These are phyloP conservation scores for Paramuricea clavata DNA, from an alignment of 92 coral and sea anemone species.

Conservation along the genomic window DNA sequence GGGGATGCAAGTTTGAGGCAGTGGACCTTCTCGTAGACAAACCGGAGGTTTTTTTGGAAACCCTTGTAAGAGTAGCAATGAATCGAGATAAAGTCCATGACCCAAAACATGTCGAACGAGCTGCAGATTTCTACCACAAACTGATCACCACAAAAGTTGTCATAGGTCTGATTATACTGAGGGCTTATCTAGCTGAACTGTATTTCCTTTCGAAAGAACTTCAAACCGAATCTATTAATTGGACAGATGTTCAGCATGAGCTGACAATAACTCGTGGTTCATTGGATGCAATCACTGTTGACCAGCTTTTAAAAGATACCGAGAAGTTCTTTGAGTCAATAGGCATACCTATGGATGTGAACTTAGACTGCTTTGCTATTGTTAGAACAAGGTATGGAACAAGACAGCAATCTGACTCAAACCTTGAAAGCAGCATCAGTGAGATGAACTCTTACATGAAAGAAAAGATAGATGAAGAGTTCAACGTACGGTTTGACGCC, in stretches of 20 bases:
- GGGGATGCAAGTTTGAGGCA: slow-evolving; percentile 39
- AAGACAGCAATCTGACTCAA: not conserved
- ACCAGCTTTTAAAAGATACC: slow-evolving; percentile 33
- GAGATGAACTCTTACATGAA: slow-evolving; percentile 36
- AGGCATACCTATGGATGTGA: slow-evolving; percentile 35
- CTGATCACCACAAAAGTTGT: not conserved
- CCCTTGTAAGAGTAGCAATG: slow-evolving; percentile 2
- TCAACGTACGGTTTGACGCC: slow-evolving; percentile 23
- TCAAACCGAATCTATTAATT: not conserved
- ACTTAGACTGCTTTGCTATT: slow-evolving; percentile 31
- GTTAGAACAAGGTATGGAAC: slow-evolving; percentile 20
- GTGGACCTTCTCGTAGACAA: slow-evolving; percentile 17
- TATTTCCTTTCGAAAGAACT: slow-evolving; percentile 8
- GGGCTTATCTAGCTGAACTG: not conserved
- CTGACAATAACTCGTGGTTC: not conserved
- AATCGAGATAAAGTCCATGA: slow-evolving; percentile 17
- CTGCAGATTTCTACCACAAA: slow-evolving; percentile 5
- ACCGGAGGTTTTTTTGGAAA: slow-evolving; percentile 5
- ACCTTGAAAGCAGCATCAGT: slow-evolving; percentile 21
- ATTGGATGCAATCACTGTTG: slow-evolving; percentile 31
- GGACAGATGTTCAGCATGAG: slow-evolving; percentile 6
- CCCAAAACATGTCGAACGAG: slow-evolving; percentile 3
- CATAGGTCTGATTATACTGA: not conserved
- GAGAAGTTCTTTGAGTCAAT: slow-evolving; percentile 39
- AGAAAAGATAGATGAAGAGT: slow-evolving; percentile 29